Evolutionary conservation across 2,888 invertebrate genomes (phyloP), one percentile per base, ranked within the genome.

Genomic region (Eupelmus urozonus): DNA sequence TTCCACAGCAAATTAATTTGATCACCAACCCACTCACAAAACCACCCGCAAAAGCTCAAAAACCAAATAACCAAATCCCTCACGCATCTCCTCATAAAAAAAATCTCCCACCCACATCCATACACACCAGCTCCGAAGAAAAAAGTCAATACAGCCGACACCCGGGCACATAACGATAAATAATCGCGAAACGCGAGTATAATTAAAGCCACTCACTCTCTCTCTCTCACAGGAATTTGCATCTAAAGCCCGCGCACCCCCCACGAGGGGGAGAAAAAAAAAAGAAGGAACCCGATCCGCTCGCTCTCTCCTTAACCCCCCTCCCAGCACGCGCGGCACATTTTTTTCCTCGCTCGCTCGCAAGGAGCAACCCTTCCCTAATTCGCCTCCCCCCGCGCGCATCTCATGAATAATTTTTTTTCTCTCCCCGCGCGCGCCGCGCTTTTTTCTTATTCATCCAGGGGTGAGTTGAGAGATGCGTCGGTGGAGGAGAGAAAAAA

Each of bases 371-470:
- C 67, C 75, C 67, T 67, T 62, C 66, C 74, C 57, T 18, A 57
- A 18, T 51, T 59, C 27, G n/a, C 20, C 20, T 42, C 27, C 53
- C 66, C 20, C 57, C 63, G 45, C 69, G 66, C 75, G 79, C 79
- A 75, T 79, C 75, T 79, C 75, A 79, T 79, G 71, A 75, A 79
- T 79, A 79, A 75, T 79, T 75, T 79, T 72, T 78, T 72, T 55
- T 45, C 55, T 45, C 63, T 55, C 62, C 11, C 51, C 18, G 5
- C 18, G 45, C 42, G 9, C 29, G 1, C 53, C 40, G 4, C 29
- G n/a, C 72, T 23, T 13, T 7, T 69, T 66, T 49, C 23, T 53
- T 34, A 65, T 79, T 71, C 55, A 70, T 74, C 23, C 55, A 42
- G 20, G 42, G n/a, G 25, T 9, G 18, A 9, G 23, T 34, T 3